Conservation (phyloP, 1,140 invertebrate species). For the Rhagoletis pomonella region DNA sequence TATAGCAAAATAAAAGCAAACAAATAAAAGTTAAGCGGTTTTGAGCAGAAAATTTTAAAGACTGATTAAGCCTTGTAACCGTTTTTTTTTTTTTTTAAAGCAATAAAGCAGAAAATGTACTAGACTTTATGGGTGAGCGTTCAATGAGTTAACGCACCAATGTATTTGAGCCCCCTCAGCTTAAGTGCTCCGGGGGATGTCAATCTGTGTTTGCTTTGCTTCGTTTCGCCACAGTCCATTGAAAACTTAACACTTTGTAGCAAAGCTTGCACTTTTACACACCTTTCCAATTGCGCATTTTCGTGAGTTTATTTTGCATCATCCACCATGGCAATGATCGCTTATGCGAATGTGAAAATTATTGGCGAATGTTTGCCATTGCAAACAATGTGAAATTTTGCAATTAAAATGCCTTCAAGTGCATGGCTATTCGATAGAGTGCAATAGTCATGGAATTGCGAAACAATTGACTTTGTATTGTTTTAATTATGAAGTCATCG, state of each 20-base stretch:
- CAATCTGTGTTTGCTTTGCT: not conserved
- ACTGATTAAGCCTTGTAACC: constrained; percentile 4
- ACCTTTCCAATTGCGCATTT: constrained; percentile 12
- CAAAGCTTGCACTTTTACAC: not conserved
- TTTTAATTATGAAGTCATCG: constrained; percentile 38
- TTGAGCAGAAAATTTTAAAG: not conserved
- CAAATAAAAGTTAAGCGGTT: not conserved
- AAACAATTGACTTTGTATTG: constrained; percentile 22
- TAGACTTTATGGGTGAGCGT: not conserved
- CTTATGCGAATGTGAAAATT: not conserved
- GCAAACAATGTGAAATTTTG: constrained; percentile 22
- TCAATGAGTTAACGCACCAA: not conserved
- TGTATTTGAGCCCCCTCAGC: not conserved
- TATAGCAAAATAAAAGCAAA: not conserved
- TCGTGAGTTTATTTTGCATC: not conserved
- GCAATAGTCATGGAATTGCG: not conserved
- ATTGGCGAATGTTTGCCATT: not conserved
- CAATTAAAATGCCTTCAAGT: constrained; percentile 6
- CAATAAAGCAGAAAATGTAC: not conserved
- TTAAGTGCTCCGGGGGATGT: not conserved
- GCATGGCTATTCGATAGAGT: not conserved
- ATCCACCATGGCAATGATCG: constrained; percentile 25
- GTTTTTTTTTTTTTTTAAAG: not conserved
- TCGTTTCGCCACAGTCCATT: not conserved
- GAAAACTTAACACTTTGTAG: not conserved